These are phyloP conservation scores for Falco columbarius DNA, from an alignment of 2,797 vertebrate genomes.

Conservation along the genomic window DNA sequence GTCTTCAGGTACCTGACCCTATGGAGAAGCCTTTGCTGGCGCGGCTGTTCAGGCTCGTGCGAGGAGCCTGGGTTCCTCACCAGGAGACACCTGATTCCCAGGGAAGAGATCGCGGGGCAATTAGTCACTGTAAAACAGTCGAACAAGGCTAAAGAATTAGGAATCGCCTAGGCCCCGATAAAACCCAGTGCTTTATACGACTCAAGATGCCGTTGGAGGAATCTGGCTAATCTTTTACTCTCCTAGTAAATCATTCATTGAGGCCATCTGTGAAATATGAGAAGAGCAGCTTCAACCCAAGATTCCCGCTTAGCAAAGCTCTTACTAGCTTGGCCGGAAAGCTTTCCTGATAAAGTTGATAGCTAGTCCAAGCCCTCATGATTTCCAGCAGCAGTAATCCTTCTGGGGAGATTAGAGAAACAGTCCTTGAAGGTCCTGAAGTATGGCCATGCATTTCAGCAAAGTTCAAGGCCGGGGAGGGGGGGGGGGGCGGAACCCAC, in stretches of 20 bases:
- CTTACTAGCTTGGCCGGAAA: conserved; percentile 32
- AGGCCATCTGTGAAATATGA: conserved; percentile 65
- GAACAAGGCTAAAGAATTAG: neutral
- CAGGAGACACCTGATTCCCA: neutral
- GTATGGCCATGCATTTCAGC: neutral
- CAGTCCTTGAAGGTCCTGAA: neutral
- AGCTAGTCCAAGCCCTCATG: conserved; percentile 22
- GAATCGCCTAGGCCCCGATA: neutral
- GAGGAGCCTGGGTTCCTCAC: neutral
- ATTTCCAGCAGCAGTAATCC: conserved; percentile 41
- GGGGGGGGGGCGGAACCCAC: accelerated
- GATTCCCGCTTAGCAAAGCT: neutral
- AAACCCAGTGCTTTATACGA: neutral
- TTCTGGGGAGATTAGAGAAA: conserved; percentile 34
- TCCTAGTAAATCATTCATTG: conserved; percentile 66
- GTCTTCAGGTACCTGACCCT: neutral
- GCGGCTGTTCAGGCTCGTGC: accelerated
- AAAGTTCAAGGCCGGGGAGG: neutral
- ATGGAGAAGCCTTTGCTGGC: neutral
- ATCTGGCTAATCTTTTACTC: conserved; percentile 67
- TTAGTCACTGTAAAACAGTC: neutral
- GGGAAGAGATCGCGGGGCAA: neutral
- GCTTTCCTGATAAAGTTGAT: conserved; percentile 58
- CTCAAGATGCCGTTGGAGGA: conserved; percentile 30
- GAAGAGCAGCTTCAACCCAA: conserved; percentile 41